Evolutionary conservation across 2,113 vertebrate species (phyloP).

Genomic region (Grantiella picta): DNA sequence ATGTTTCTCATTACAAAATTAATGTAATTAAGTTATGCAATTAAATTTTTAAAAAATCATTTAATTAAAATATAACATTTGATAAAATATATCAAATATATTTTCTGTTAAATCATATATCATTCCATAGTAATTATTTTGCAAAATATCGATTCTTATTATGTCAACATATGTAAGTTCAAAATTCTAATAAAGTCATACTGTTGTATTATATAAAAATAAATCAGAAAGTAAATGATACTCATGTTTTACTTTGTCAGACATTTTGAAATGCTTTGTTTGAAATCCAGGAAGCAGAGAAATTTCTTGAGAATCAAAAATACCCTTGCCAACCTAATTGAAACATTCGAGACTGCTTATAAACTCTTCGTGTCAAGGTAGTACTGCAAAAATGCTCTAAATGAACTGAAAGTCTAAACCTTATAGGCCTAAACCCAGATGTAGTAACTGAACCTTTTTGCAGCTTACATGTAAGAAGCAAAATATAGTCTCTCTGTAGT

Average conservation of each 20-base stretch:
- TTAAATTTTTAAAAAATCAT: fast-evolving
- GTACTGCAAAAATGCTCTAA: background rate
- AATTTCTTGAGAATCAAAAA: background rate
- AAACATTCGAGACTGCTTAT: background rate
- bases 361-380: background rate
- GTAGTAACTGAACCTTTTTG: background rate
- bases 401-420: background rate
- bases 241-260: background rate
- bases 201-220: background rate
- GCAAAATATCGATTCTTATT: background rate
- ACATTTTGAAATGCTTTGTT: background rate
- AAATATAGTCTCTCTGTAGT: background rate
- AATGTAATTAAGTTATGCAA: background rate
- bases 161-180: background rate
- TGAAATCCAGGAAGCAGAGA: background rate
- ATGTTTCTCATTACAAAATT: background rate
- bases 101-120: background rate
- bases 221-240: background rate
- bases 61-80: background rate
- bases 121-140: background rate
- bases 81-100: background rate
- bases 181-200: background rate
- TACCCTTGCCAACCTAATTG: background rate
- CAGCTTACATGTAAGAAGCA: background rate
- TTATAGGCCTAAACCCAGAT: background rate